Evolutionary conservation across 2,888 invertebrate species (phyloP).

Genomic region (Erebia epiphron): DNA sequence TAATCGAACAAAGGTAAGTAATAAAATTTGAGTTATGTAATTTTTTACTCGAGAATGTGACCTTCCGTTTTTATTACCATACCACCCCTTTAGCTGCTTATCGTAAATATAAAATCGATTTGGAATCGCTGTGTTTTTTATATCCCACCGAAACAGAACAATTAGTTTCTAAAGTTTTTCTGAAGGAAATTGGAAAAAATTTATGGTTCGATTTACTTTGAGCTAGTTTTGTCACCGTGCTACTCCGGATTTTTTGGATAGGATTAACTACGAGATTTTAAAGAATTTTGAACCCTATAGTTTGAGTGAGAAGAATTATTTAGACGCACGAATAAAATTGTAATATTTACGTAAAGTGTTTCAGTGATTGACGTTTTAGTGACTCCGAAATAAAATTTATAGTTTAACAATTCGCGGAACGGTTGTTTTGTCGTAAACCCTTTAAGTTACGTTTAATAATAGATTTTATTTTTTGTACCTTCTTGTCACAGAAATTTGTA

Average conservation of each 20-base stretch:
- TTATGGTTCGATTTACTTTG: constrained; percentile 60
- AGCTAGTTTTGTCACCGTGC: constrained; percentile 56
- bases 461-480: constrained; percentile 44
- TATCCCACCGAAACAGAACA: constrained; percentile 46
- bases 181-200: constrained; percentile 51
- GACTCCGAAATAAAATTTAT: constrained; percentile 67
- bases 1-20: no score
- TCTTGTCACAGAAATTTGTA: constrained; percentile 13
- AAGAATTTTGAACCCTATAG: constrained; percentile 43
- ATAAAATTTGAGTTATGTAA: background rate
- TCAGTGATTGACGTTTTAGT: constrained; percentile 70
- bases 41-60: constrained; percentile 52
- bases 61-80: constrained; percentile 70
- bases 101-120: constrained; percentile 62
- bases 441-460: constrained; percentile 56
- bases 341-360: constrained; percentile 49
- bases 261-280: background rate
- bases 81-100: constrained; percentile 55
- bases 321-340: constrained; percentile 31
- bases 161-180: constrained; percentile 57
- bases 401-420: constrained; percentile 72
- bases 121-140: constrained; percentile 51
- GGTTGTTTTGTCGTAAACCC: constrained; percentile 60
- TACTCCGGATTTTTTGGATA: constrained; percentile 53
- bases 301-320: constrained; percentile 32